Evolutionary conservation across 2,888 invertebrate genomes (phyloP), one percentile per base, ranked within the genome.

Genomic region (Epinotia nisella): DNA sequence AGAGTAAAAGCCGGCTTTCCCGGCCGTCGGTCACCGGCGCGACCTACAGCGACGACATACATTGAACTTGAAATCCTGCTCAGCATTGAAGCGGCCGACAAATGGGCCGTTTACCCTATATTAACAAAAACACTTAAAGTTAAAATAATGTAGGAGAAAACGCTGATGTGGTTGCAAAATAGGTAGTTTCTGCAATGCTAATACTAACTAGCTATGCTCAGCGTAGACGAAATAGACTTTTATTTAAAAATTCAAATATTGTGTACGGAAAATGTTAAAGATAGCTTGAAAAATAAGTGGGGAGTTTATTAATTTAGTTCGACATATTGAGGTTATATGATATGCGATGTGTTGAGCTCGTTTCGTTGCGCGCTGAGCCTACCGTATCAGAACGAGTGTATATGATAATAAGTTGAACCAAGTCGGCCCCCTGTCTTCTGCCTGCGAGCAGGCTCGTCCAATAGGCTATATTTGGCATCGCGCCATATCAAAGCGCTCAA

Each of bases 1-100:
- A 88, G 86, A 86, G 90, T 90, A 90, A 90, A 89, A 90, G 89
- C 87, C 77, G 75, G 88, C 90, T 91, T 92, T 91, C 91, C 90
- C 88, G 84, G 75, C 79, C 81, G 82, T 77, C 83, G 85, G 83
- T 81, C 88, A 84, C 85, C 81, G 76, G 76, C 75, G 83, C 88
- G 91, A 92, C 92, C 91, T 87, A 91, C 89, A 90, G 83, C 83
- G 81, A 78, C 88, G 91, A 83, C 91, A 91, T 79, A 92, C 91
- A 90, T 91, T 78, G 79, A 76, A 85, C 83, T 87, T 84, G 84
- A 88, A 87, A 91, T 92, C 92, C 91, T 92, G 89, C 86, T 89
- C 80, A 72, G 74, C 74, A 77, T 78, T 76, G 70, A 68, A 76
- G 79, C 79, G 76, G 73, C 77, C 80, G 75, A 78, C 79, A 76